Base-by-base conservation (phyloP, 2,797 vertebrate species). In the Hypotaenidia philippensis region DNA sequence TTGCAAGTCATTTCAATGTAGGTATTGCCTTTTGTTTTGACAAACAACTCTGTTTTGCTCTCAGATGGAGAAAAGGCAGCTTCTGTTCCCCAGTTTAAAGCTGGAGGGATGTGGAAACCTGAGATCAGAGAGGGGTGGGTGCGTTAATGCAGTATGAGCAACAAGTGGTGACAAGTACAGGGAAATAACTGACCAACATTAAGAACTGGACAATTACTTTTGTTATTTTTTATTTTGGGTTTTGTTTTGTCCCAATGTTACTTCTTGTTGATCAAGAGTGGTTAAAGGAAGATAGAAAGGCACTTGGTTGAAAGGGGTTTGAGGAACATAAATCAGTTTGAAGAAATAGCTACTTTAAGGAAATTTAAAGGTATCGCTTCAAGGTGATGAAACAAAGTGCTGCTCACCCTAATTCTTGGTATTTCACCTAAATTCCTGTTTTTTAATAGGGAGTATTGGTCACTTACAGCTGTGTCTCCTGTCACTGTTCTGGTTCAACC, bases 401-500 rank as follows among this genome's bases (percentile, higher is more conserved):
- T 12, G 21, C 10, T 50, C 31, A 10, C n/a, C 11, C 32, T 11
- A 4, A 3, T 22, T 7, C 25, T 17, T 9, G 5, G 26, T 8
- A 10, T 61, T 72, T 31, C 31, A 61, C 11, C 23, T 17, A 4
- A 41, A 20, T 6, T 50, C 44, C n/a, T 9, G 16, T 20, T 52
- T 11, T 44, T 15, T 4, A n/a, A 8, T 2, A 27, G 29, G 38
- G 13, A 29, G 8, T 0, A 0, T 5, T 18, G 14, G 17, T 21
- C 14, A 29, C 31, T 8, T 22, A 31, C 2, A 70, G 19, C 16
- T 29, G 0, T 21, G 18, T 7, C 32, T 63, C 34, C 21, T 45
- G 44, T 20, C 44, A 45, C 44, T 45, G 41, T 41, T 20, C 44
- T 45, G 44, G 19, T 45, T 45, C 9, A 45, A 45, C 21, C 44